phyloP scores from a whole-genome alignment of 2,888 invertebrate species.

The Nephrotoma flavescens region DNA sequence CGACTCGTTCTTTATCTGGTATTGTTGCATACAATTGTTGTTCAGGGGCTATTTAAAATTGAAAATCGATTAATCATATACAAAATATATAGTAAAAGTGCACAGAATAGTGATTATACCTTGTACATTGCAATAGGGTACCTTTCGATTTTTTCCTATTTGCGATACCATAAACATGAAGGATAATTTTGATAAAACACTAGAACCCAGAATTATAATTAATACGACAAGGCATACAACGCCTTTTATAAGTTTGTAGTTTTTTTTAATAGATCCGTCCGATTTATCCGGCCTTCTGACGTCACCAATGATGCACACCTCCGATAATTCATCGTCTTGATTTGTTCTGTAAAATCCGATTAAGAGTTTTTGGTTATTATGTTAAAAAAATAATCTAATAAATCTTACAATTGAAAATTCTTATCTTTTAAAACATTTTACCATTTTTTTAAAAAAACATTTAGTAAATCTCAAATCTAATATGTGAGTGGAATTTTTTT shows the following conservation, averaged over 20 bases:
- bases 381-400: too few relatives aligned
- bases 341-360: too few relatives aligned
- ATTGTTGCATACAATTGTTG: slow-evolving; percentile 45
- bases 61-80: not conserved
- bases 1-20: slow-evolving; percentile 46
- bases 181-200: slow-evolving; percentile 55
- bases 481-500: too few relatives aligned
- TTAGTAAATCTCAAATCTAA: too few relatives aligned
- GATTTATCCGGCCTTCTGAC: too few relatives aligned
- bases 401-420: too few relatives aligned
- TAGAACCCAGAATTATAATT: slow-evolving; percentile 37
- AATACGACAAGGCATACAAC: slow-evolving; percentile 55
- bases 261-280: not conserved
- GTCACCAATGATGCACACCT: too few relatives aligned
- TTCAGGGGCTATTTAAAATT: slow-evolving; percentile 35
- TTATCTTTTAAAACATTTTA: too few relatives aligned
- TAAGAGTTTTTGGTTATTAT: too few relatives aligned
- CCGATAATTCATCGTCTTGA: too few relatives aligned
- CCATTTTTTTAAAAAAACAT: too few relatives aligned
- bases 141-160: slow-evolving; percentile 37
- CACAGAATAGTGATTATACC: slow-evolving; percentile 17
- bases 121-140: slow-evolving; percentile 43
- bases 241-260: slow-evolving; percentile 36
- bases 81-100: not conserved
- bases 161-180: slow-evolving; percentile 61